Evolutionary conservation across 2,113 vertebrate genomes (phyloP), one percentile per base, ranked within the genome.

Genomic region (Ammodytes dubius): DNA sequence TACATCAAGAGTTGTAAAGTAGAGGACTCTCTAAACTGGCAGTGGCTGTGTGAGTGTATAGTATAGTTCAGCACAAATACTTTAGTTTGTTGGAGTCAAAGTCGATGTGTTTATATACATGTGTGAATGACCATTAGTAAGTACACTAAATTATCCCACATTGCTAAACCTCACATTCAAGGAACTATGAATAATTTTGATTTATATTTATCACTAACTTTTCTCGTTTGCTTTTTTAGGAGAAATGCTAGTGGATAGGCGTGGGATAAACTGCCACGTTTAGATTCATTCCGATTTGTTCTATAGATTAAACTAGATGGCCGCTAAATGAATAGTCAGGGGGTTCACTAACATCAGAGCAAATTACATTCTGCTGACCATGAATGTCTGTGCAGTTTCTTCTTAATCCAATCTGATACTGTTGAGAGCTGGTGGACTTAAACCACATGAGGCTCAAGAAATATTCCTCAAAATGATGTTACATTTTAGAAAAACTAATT

Each of bases 51-150:
- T 7, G 17, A 6, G 14, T 42, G 27, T 49, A 1, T 53, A 4
- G 37, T 19, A 14, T 10, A 17, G 45, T n/a, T 59, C 4, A 19
- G 15, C 14, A 49, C 2, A 49, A 4, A 47, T 47, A 35, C 56
- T 9, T 49, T 40, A 37, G 42, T 70, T 58, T 70, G 68, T 58
- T 57, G 4, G 53, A 71, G 13, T 65, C 6, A 64, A 66, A 27
- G 7, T 71, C 13, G 27, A 17, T 58, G 8, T 11, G 42, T 19
- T 27, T 27, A 35, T 45, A 42, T 68, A 52, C 40, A 73, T 73
- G 15, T 52, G 6, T 47, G 53, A 43, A 45, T 54, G 6, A 39
- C 11, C 5, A 15, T 35, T 7, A 49, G 35, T 45, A n/a, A 43
- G 46, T n/a, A 40, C 27, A 52, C 4, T 56, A 11, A 27, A 17